Conservation (phyloP, 2,797 vertebrate genomes). For the Fratercula arctica region DNA sequence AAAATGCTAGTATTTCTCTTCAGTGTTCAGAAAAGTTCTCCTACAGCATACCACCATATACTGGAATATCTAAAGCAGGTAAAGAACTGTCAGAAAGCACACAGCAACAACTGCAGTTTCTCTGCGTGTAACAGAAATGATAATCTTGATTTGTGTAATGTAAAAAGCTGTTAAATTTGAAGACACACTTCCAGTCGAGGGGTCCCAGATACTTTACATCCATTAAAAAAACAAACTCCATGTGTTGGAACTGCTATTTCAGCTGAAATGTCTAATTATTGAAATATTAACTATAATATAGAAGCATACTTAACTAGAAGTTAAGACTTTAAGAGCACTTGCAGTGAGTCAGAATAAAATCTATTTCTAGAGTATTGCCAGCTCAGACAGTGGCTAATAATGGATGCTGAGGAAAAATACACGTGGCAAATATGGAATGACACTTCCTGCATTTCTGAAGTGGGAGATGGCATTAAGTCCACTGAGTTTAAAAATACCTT, state of each 20-base stretch:
- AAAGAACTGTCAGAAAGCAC: neutral
- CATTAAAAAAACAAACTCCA: neutral
- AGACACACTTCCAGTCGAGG: neutral
- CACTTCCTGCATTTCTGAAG: neutral
- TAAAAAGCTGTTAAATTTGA: neutral
- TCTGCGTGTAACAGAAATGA: neutral
- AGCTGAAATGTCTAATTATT: neutral
- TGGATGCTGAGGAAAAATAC: neutral
- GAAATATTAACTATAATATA: neutral
- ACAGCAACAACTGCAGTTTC: neutral
- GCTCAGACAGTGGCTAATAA: slow-evolving; percentile 22
- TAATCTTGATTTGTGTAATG: neutral
- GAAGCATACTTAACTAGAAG: neutral
- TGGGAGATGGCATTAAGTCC: neutral
- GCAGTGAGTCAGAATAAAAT: slow-evolving; percentile 12
- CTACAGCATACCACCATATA: neutral
- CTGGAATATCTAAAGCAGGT: neutral
- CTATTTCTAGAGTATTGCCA: slow-evolving; percentile 1
- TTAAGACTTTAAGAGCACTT: neutral
- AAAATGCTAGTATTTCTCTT: neutral
- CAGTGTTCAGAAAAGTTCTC: neutral
- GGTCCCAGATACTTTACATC: neutral
- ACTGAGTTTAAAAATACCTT: neutral
- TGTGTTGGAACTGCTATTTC: neutral
- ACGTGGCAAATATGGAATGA: neutral